These are phyloP conservation scores for Drosophila histrio DNA, from an alignment of 2,888 invertebrate genomes.

Conservation along the genomic window DNA sequence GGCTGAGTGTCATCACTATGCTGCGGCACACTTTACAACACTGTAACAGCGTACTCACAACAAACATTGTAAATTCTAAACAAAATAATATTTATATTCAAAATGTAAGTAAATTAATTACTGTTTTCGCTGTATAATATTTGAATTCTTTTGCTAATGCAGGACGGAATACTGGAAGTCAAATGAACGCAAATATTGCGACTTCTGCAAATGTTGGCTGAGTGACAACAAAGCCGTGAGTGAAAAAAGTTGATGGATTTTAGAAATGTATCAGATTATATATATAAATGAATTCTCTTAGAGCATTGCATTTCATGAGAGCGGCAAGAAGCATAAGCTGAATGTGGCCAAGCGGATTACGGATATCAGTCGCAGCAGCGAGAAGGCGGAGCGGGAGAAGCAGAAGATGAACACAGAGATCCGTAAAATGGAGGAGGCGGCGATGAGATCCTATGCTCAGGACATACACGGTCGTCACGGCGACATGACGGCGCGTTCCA, in stretches of 20 bases:
- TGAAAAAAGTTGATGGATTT: background rate
- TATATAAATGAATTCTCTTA: slow-evolving; percentile 78
- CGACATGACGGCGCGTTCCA: slow-evolving; percentile 82
- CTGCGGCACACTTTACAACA: background rate
- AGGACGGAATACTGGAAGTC: slow-evolving; percentile 99
- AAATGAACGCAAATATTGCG: slow-evolving; percentile 96
- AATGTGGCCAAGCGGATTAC: slow-evolving; percentile 94
- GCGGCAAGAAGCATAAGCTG: slow-evolving; percentile 95
- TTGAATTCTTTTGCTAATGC: slow-evolving; percentile 52
- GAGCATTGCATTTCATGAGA: slow-evolving; percentile 97
- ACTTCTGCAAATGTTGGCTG: slow-evolving; percentile 99
- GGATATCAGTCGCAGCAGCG: slow-evolving; percentile 92
- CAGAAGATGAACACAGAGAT: slow-evolving; percentile 92
- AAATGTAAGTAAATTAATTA: slow-evolving; percentile 51
- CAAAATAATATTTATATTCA: slow-evolving; percentile 4
- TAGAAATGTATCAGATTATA: background rate
- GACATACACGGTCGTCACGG: slow-evolving; percentile 87
- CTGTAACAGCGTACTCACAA: background rate
- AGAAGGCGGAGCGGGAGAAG: slow-evolving; percentile 91
- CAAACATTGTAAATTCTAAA: background rate
- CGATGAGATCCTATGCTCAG: slow-evolving; percentile 93
- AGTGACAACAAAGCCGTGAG: slow-evolving; percentile 96
- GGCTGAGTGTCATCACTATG: background rate
- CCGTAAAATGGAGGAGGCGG: slow-evolving; percentile 95
- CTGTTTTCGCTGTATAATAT: background rate